Base-by-base conservation (phyloP, 2,113 vertebrate genomes). In the Ariopsis seemanni region DNA sequence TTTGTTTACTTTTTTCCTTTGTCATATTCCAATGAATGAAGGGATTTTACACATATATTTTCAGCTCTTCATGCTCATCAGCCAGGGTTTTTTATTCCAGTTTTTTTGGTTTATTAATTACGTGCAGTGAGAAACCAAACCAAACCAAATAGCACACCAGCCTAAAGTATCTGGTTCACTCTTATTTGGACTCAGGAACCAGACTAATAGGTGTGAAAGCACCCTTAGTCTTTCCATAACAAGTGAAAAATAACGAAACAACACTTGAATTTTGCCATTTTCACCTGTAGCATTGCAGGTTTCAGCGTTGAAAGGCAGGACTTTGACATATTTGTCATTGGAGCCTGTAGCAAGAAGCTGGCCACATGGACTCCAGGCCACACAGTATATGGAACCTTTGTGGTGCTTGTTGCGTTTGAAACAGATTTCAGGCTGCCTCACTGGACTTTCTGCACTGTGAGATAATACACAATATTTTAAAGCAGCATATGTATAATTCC, bases 401-500 rank as follows among this genome's bases (percentile, higher is more conserved):
- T 99, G 98, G 92, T 99, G 98, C 90, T 99, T 99, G 94, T 99
- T 99, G 91, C 98, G 97, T 91, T 98, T 96, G 94, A 99, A 99
- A 89, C 96, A 97, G 75, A 99, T 96, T 63, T 93, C 93, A 20
- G 98, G 97, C 89, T 97, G 97, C 86, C 96, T 97, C 87, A 94
- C 94, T 88, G 92, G 89, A 79, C 93, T 92, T 93, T 91, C 94
- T 90, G 92, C 91, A 93, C 97, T 98, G 90, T 8, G 82, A 71
- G 22, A 55, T 27, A 48, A 50, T 79, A 48, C 20, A 30, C 6
- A 30, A 60, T 2, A 34, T 30, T 30, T 55, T 30, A 57, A 30
- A 80, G n/a, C 15, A 57, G 30, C 14, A 0, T 18, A 17, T 53
- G 50, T 15, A 79, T 27, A 55, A 79, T 27, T 57, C n/a, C n/a